Base-by-base conservation (phyloP, 2,888 invertebrate species). In the Melanotus villosus region DNA sequence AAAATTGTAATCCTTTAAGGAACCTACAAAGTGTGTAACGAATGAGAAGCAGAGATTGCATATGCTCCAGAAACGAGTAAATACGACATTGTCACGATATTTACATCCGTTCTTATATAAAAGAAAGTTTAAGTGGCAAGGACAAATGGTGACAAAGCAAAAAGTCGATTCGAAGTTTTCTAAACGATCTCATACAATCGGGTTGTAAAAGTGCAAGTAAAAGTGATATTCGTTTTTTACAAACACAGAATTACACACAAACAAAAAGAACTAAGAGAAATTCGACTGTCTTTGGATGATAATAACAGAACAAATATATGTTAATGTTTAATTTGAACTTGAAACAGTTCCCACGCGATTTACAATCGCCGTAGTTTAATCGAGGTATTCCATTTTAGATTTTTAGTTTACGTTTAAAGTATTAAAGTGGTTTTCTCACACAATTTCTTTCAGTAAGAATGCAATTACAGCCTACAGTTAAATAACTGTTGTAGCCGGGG, bases 21-120 rank as follows among this genome's bases (percentile, higher is more conserved):
- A n/a, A n/a, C n/a, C n/a, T n/a, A n/a, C n/a, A n/a, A n/a, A n/a
- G n/a, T n/a, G n/a, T n/a, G n/a, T n/a, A n/a, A n/a, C n/a, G n/a
- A n/a, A n/a, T n/a, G n/a, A n/a, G n/a, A n/a, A n/a, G n/a, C n/a
- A n/a, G n/a, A n/a, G n/a, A n/a, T n/a, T n/a, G n/a, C n/a, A n/a
- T n/a, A n/a, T 6, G 2, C n/a, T 6, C n/a, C 34, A 34, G 34
- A 34, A 34, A 34, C 34, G 7, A 34, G n/a, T n/a, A 34, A 34
- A 34, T n/a, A 10, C 10, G 2, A 10, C 7, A 5, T 34, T 2
- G n/a, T 34, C 26, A 26, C 26, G 26, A 43, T 14, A 23, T 41
- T 41, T 26, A 58, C 47, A 60, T 60, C 60, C 60, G 60, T 30
- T 36, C 30, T 60, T 45, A 47, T n/a, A 45, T 23, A 34, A 47